Conservation (phyloP, 2,888 invertebrate genomes). For the Furcula furcula region DNA sequence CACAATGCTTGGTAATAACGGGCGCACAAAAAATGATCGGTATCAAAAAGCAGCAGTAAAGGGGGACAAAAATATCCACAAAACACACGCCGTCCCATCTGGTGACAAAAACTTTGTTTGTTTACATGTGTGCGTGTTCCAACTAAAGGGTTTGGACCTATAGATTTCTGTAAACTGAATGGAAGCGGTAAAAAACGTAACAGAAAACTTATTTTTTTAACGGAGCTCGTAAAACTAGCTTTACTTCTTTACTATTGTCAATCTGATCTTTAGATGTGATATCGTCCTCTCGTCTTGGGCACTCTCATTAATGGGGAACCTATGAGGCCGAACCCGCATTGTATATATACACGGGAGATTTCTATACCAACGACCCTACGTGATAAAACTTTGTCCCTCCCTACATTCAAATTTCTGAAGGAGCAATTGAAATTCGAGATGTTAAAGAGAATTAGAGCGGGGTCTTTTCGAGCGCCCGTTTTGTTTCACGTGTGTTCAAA, state of each 20-base stretch:
- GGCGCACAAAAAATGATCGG: conserved; percentile 74
- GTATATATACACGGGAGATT: conserved; percentile 64
- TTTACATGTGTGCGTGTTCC: conserved; percentile 55
- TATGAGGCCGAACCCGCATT: conserved; percentile 76
- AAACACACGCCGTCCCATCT: conserved; percentile 51
- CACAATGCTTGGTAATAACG: conserved; percentile 76
- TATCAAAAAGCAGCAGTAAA: conserved; percentile 72
- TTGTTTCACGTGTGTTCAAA: conserved; percentile 75
- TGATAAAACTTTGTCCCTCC: conserved; percentile 81
- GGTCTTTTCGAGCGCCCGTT: conserved; percentile 75
- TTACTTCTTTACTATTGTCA: conserved; percentile 69
- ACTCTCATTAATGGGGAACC: conserved; percentile 79
- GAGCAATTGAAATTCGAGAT: conserved; percentile 82
- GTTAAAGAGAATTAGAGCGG: conserved; percentile 81
- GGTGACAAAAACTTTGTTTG: conserved; percentile 61
- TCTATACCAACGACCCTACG: conserved; percentile 76
- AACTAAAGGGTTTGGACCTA: conserved; percentile 69
- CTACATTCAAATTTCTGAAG: conserved; percentile 81
- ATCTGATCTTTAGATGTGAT: conserved; percentile 74
- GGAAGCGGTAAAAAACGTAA: conserved; percentile 62
- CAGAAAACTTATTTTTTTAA: conserved; percentile 69
- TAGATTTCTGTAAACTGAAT: conserved; percentile 64
- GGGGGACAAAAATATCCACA: conserved; percentile 73
- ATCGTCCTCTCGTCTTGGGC: conserved; percentile 67
- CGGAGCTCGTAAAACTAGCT: conserved; percentile 74